phyloP scores from a whole-genome alignment of 1,140 invertebrate species.

The Drosophila ogumai region DNA sequence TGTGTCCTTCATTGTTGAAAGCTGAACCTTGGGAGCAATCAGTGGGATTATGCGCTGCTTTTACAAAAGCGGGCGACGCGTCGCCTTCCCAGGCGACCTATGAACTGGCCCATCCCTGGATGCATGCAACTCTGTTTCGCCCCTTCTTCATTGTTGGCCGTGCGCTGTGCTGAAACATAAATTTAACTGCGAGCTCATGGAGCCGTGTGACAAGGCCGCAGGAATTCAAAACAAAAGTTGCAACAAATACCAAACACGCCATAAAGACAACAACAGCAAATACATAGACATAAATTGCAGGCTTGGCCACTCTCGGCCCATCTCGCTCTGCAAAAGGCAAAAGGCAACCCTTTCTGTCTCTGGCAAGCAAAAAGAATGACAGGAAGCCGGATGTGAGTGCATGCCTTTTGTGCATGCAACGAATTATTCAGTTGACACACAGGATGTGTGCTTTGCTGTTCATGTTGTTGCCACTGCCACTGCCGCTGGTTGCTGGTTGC shows the following conservation, averaged over 20 bases:
- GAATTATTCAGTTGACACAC: conserved; percentile 83
- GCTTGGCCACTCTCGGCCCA: conserved; percentile 23
- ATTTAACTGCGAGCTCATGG: conserved; percentile 76
- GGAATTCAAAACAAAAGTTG: conserved; percentile 83
- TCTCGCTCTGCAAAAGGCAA: conserved; percentile 14
- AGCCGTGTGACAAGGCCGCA: conserved; percentile 81
- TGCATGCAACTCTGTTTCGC: conserved; percentile 60
- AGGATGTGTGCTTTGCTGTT: conserved; percentile 82
- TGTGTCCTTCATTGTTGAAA: conserved; percentile 74
- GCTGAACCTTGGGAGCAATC: conserved; percentile 82
- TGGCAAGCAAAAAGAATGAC: conserved; percentile 77
- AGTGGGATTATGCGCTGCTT: conserved; percentile 75
- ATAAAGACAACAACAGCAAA: conserved; percentile 75
- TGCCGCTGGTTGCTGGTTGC: conserved; percentile 26
- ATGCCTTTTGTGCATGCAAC: conserved; percentile 83
- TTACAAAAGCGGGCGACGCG: conserved; percentile 52
- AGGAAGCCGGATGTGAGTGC: conserved; percentile 83
- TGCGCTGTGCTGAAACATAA: conserved; percentile 67
- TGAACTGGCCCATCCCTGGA: conserved; percentile 24
- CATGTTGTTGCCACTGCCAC: conserved; percentile 52
- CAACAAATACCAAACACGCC: conserved; percentile 81
- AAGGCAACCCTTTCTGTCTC: conserved; percentile 24
- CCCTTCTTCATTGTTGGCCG: conserved; percentile 62
- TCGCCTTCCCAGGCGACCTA: conserved; percentile 47
- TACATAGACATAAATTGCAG: conserved; percentile 74